A percentile compares a stretch with the other conserved stretches of the same genome.
Conservation (phyloP, 2,113 vertebrate species). For the Erythrocercus mccallii region DNA sequence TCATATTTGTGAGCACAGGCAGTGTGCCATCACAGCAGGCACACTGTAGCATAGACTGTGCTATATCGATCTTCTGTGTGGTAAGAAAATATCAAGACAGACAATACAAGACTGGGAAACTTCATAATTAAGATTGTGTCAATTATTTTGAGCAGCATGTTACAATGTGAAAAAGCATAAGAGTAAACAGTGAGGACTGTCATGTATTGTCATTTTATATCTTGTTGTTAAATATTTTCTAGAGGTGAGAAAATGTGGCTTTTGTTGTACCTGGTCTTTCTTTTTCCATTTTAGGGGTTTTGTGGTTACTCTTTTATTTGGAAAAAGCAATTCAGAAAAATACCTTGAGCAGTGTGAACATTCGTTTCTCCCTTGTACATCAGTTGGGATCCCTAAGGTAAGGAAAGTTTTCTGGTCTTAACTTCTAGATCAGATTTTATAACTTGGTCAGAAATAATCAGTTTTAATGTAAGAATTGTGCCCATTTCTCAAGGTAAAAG, state of each 20-base stretch:
- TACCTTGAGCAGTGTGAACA: constrained; percentile 95
- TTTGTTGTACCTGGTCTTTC: neutral
- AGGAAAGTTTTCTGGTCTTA: neutral
- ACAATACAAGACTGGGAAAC: neutral
- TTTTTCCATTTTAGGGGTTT: constrained; percentile 80
- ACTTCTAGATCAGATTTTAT: neutral
- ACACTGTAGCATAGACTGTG: neutral
- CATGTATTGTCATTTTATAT: neutral
- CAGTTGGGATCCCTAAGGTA: constrained; percentile 91
- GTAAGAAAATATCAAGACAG: neutral
- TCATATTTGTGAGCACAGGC: neutral
- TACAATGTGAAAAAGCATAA: neutral
- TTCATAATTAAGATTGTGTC: neutral
- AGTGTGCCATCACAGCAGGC: neutral
- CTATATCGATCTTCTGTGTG: neutral
- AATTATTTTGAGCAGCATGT: neutral
- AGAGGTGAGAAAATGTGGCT: neutral
- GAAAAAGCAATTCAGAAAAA: constrained; percentile 96
- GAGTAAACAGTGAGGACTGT: neutral
- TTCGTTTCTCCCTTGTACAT: constrained; percentile 87
- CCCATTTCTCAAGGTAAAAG: neutral
- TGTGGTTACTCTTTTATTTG: constrained; percentile 92
- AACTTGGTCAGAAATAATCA: neutral
- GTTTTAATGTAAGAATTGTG: neutral
- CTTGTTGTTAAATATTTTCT: neutral